A percentile compares a stretch with the other conserved stretches of the same genome.
phyloP scores from a whole-genome alignment of 1,140 invertebrate genomes.

The Euglossa dilemma region DNA sequence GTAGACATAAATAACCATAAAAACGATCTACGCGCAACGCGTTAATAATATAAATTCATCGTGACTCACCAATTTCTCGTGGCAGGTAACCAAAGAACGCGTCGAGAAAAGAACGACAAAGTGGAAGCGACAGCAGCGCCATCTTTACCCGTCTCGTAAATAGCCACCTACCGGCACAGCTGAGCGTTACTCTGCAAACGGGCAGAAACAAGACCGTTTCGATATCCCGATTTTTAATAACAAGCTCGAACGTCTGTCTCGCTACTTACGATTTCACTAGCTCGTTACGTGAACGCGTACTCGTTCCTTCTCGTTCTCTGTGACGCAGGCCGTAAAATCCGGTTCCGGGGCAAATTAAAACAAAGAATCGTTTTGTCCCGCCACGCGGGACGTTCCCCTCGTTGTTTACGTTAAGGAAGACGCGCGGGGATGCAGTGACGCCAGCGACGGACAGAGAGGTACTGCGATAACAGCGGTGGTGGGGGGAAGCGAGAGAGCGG shows the following conservation, averaged over 20 bases:
- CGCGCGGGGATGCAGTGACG: background rate
- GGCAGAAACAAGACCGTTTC: background rate
- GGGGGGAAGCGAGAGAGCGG: background rate
- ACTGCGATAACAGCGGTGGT: background rate
- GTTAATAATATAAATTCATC: too few species aligned
- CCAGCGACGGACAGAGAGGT: background rate
- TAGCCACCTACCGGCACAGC: background rate
- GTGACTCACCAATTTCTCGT: background rate
- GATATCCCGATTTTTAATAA: background rate
- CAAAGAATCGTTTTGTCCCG: constrained; percentile 2
- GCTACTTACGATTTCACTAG: background rate
- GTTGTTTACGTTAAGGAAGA: background rate
- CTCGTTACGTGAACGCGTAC: background rate
- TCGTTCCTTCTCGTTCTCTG: constrained; percentile 1
- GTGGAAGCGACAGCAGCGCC: too few species aligned
- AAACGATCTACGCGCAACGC: too few species aligned
- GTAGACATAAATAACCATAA: too few species aligned
- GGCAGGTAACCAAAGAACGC: background rate
- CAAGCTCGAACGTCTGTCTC: background rate
- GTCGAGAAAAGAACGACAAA: too few species aligned
- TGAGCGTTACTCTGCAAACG: background rate
- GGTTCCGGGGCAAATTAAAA: constrained; percentile 13
- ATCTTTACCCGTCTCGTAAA: background rate
- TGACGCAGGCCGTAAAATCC: background rate
- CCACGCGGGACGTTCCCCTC: background rate